These are phyloP conservation scores for Antheraea assamensis DNA, from an alignment of 2,888 invertebrate genomes.

Conservation along the genomic window DNA sequence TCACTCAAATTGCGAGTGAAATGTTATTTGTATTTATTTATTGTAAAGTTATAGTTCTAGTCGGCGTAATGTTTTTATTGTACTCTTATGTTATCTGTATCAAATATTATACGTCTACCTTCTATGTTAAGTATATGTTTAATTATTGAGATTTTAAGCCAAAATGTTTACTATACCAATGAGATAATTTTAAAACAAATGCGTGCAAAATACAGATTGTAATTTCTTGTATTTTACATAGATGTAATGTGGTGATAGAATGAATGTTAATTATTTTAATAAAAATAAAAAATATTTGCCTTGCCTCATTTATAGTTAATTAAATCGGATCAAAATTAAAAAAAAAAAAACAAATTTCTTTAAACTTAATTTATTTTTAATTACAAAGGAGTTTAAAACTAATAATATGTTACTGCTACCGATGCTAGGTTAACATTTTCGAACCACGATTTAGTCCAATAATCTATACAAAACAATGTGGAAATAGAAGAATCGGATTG, in stretches of 20 bases:
- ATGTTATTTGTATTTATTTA: conserved; percentile 40
- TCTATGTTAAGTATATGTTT: neutral
- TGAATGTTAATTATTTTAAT: conserved; percentile 54
- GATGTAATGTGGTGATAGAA: conserved; percentile 43
- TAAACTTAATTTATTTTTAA: too few species aligned
- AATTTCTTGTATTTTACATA: conserved; percentile 35
- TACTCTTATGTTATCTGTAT: neutral
- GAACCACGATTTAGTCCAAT: too few species aligned
- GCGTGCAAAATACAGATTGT: conserved; percentile 30
- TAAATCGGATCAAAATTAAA: too few species aligned
- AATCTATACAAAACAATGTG: too few species aligned
- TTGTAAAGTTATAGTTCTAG: conserved; percentile 24
- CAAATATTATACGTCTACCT: neutral
- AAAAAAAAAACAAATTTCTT: too few species aligned
- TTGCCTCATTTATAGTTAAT: neutral
- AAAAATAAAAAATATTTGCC: conserved; percentile 31
- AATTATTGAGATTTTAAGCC: neutral
- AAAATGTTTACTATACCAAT: neutral
- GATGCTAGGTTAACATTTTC: too few species aligned
- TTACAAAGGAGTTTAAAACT: too few species aligned
- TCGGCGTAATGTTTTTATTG: conserved; percentile 29
- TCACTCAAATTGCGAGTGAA: conserved; percentile 41
- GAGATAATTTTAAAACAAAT: conserved; percentile 21
- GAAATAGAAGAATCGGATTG: too few species aligned
- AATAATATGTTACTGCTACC: too few species aligned